Evolutionary conservation across 2,797 vertebrate genomes (phyloP), one percentile per base, ranked within the genome.

Genomic region (Etheostoma perlongum): DNA sequence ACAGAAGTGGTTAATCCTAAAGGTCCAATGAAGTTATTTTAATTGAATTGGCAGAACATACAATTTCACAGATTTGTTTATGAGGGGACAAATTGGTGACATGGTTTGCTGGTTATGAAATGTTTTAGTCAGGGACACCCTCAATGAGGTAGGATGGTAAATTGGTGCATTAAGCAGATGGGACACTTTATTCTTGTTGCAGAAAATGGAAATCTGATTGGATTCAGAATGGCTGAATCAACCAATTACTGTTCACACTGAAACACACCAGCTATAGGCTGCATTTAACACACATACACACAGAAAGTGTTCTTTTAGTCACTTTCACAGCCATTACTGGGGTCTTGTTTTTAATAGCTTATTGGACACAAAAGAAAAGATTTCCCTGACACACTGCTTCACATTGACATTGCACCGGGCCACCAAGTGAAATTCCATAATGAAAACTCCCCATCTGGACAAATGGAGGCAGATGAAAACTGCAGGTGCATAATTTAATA

Each of bases 261-360:
- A 67, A 42, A 58, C 46, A 71, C 42, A 74, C 18, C 21, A 61
- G 33, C 13, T 0, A 42, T 19, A 36, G 49, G 27, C 23, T 9
- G 27, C 12, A 30, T 3, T 10, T 21, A 23, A 33, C 15, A 47
- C 47, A 14, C 67, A 51, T 40, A 48, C 42, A 55, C 53, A 77
- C 30, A 60, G 42, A 65, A 42, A 44, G 54, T 74, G 63, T 73
- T 59, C 27, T 69, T 82, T 73, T 68, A 70, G 70, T 77, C 74
- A 77, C 72, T 59, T 85, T 86, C 81, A 77, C 73, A 79, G 63
- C 46, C 74, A 84, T 89, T 75, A 84, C 72, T 76, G 76, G 57
- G 64, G 75, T 60, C 23, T 19, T 67, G 42, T 76, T 72, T 88
- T 79, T 72, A 81, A 86, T 77, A 60, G 40, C 30, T 72, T 64